These are phyloP conservation scores for Martes flavigula DNA, from an alignment of 2,797 vertebrate species.

Conservation along the genomic window DNA sequence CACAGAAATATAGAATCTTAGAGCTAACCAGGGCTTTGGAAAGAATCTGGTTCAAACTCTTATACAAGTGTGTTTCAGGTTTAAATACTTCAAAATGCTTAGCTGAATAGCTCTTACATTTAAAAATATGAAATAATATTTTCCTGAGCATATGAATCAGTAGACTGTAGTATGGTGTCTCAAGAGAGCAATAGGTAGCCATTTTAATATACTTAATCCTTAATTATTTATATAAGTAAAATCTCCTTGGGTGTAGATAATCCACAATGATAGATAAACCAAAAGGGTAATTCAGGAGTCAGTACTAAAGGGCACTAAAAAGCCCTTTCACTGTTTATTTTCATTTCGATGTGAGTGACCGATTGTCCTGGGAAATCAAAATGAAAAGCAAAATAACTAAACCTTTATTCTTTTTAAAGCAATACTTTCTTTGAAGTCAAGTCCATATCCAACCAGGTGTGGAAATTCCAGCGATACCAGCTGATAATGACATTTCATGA, in stretches of 20 bases:
- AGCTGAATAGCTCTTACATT: not conserved
- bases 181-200: not conserved
- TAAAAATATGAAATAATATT: not conserved
- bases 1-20: not conserved
- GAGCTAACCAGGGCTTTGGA: not conserved
- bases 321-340: not conserved
- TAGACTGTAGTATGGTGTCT: not conserved
- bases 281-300: not conserved
- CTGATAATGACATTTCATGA: slow-evolving; percentile 99
- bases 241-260: not conserved
- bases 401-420: slow-evolving; percentile 83
- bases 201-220: not conserved
- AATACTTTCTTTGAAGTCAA: slow-evolving; percentile 99
- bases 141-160: not conserved
- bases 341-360: not conserved
- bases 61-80: not conserved
- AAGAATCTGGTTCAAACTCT: not conserved
- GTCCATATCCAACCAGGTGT: slow-evolving; percentile 99
- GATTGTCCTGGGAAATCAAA: not conserved
- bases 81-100: not conserved
- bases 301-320: not conserved
- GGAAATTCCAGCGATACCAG: slow-evolving; percentile 99
- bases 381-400: not conserved
- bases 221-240: not conserved
- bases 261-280: not conserved